Evolutionary conservation across 2,113 vertebrate genomes (phyloP), one percentile per base, ranked within the genome.

Genomic region (Halcyon malimbica): DNA sequence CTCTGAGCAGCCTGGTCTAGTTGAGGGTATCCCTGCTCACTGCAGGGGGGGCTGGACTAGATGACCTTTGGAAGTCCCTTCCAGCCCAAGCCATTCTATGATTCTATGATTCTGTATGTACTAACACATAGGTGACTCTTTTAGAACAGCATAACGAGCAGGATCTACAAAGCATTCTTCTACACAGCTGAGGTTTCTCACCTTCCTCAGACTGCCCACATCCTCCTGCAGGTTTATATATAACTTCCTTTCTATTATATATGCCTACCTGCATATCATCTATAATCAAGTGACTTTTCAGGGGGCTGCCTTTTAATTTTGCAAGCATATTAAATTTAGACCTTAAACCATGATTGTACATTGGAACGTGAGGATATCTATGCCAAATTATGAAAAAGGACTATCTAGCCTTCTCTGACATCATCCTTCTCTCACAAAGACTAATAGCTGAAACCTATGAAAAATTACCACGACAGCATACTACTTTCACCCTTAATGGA

Each of bases 351-450:
- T 60, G 19, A 28, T 37, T 6, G 9, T 42, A 46, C 5, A 5
- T 4, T 6, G 15, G 13, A 75, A 67, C 7, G 29, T 15, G 54
- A 15, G 16, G 19, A 23, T 67, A 71, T 16, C 25, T 75, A 25
- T 3, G 1, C 5, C 7, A 82, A 59, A 79, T 46, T 0, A 0
- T 39, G 26, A n/a, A 54, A 78, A 75, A 82, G 5, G 4, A 26
- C 64, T 48, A 11, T 31, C 4, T 41, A 42, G 13, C 7, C 19
- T 64, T 20, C 68, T 35, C 35, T 35, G 7, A 35, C 60, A 62
- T 9, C 0, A 0, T 60, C 23, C 8, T 89, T 69, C 26, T 23
- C 35, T 83, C 33, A 65, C 6, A 77, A 81, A 73, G 29, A 48
- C 11, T 29, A 56, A 20, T 12, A 81, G 23, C 3, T 62, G 6